Base-by-base conservation (phyloP, 2,797 vertebrate genomes). In the Notoglanidium macrostoma region DNA sequence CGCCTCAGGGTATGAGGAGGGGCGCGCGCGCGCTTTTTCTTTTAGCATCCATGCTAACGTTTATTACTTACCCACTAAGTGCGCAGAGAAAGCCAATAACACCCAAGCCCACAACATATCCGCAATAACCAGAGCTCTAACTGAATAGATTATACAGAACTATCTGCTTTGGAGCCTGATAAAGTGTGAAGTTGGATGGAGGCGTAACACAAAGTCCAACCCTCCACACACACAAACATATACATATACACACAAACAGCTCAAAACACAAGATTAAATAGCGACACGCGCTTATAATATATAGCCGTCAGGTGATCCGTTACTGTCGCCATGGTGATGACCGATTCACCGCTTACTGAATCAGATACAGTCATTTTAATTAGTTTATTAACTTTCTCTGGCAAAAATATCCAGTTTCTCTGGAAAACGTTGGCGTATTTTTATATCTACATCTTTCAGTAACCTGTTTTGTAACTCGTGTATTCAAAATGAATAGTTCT, bases 51-150 rank as follows among this genome's bases (percentile, higher is more conserved):
- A 57, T 57, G 54, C 54, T 68, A 68, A 54, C 8, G 2, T 9
- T 40, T 76, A 15, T 44, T 23, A 87, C 88, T 90, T 72, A 90
- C 90, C 88, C 0, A 74, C 80, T 21, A 59, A 32, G 54, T 84
- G 84, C 57, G 29, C 55, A 9, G 68, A 86, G 32, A 78, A 21
- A 21, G 49, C 17, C 19, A 87, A n/a, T 5, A 85, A 10, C 26
- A 82, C 40, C 12, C 40, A 46, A 1, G 32, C 73, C 26, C 74
- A 40, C n/a, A 35, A 86, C 15, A 83, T 57, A 11, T 3, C 19
- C 68, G 32, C 68, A 86, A 89, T 87, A 2, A 67, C 21, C 40
- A 46, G 15, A n/a, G 1, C 15, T 35, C 70, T 26, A 14, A 9
- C 8, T 11, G 23, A 61, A n/a, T 7, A n/a, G 12, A 26, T 23